Conservation (phyloP, 1,140 invertebrate species). For the Drosophila arawakana region DNA sequence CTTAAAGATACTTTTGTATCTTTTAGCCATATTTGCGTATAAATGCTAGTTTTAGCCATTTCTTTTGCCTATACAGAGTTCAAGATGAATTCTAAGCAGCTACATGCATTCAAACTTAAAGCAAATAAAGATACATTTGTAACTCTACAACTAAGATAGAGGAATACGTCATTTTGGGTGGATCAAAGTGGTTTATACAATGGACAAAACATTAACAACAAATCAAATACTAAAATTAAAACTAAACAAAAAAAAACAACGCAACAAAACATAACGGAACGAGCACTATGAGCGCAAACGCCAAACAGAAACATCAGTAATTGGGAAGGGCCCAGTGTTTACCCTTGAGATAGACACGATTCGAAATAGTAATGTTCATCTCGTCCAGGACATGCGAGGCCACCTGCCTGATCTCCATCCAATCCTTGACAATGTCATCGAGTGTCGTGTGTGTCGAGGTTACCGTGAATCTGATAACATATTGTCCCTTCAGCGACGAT, state of each 20-base stretch:
- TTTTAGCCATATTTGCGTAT: not conserved
- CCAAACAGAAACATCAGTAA: slow-evolving; percentile 11
- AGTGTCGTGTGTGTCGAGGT: slow-evolving; percentile 96
- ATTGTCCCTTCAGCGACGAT: slow-evolving; percentile 94
- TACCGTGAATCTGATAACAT: slow-evolving; percentile 96
- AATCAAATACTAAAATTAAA: not conserved
- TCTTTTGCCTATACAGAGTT: no score
- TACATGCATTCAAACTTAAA: no score
- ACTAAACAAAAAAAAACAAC: slow-evolving; percentile 33
- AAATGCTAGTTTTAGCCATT: not conserved
- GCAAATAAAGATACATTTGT: not conserved
- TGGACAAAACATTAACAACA: slow-evolving; percentile 25
- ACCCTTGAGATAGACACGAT: slow-evolving; percentile 91
- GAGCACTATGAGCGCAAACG: not conserved
- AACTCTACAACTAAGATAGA: not conserved
- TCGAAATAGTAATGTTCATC: slow-evolving; percentile 85
- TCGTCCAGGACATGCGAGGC: slow-evolving; percentile 90
- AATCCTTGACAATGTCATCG: slow-evolving; percentile 95
- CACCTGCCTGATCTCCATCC: slow-evolving; percentile 93
- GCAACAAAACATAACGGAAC: slow-evolving; percentile 21
- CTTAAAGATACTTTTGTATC: slow-evolving; percentile 5
- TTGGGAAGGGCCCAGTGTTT: slow-evolving; percentile 75
- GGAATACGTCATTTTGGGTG: slow-evolving; percentile 35
- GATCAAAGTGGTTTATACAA: slow-evolving; percentile 50
- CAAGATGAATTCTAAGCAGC: no score